Evolutionary conservation across 2,797 vertebrate species (phyloP), one percentile per base, ranked within the genome.

Genomic region (Myotis daubentonii): DNA sequence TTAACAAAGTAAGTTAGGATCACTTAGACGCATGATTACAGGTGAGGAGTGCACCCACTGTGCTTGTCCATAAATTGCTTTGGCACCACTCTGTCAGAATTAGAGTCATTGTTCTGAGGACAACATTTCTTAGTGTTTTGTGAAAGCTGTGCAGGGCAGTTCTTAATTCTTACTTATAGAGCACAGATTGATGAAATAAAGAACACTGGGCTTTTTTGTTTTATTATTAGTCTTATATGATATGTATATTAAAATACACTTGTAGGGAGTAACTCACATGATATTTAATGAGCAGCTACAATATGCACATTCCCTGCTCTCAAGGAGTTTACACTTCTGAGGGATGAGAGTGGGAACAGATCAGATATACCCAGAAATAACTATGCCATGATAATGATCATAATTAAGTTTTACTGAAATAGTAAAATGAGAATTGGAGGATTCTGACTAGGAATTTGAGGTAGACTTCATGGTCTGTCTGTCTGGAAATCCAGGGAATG

Each of bases 391-490:
- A 66, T 88, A 74, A 51, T 0, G 8, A 10, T 91, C 7, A 8
- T 84, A 87, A 70, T 33, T 80, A 28, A 91, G 6, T 91, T 92
- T 92, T 88, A 53, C 66, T 75, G 41, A 95, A 85, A 92, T 85
- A 33, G 57, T 87, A 49, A 92, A 75, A 60, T 92, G 70, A 33
- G 83, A 92, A 93, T 88, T 83, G 51, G 25, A 93, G 57, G 47
- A 72, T 85, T 94, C 49, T 74, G 23, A 66, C 44, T 71, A 2
- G 38, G 22, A 89, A 19, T 89, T 71, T 89, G 23, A 85, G 68
- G 22, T 82, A 81, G n/a, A 41, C 12, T 25, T 47, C 15, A 33
- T 53, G 16, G 5, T 62, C 28, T 92, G 84, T 80, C 28, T 66
- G 71, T 85, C 33, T 78, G 68, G 86, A 95, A 94, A 87, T 76